phyloP scores from a whole-genome alignment of 2,888 invertebrate genomes.

The Apamea crenata region DNA sequence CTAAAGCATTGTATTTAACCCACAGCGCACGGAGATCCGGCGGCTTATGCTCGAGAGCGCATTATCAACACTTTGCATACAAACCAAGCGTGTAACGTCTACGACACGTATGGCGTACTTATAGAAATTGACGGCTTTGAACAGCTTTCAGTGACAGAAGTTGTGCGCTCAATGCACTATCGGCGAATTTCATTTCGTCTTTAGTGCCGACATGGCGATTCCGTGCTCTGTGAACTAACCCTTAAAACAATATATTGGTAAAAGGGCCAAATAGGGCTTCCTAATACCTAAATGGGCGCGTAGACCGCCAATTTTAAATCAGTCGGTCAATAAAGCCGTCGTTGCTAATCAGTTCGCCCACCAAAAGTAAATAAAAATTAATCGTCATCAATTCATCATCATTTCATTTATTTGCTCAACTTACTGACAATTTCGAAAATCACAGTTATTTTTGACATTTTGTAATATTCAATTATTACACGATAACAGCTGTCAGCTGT shows the following conservation, averaged over 20 bases:
- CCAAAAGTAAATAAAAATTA: conserved; percentile 47
- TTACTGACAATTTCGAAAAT: conserved; percentile 91
- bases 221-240: background rate
- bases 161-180: background rate
- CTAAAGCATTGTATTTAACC: background rate
- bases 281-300: conserved; percentile 8
- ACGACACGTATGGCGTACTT: too few species aligned
- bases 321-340: background rate
- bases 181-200: background rate
- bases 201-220: background rate
- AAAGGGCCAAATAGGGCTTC: background rate
- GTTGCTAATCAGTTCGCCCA: background rate
- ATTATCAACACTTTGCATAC: background rate
- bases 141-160: too few species aligned
- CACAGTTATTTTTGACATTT: conserved; percentile 90
- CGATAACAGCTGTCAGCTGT: conserved; percentile 85
- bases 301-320: background rate
- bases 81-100: background rate
- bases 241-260: background rate
- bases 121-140: background rate
- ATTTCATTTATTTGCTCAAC: conserved; percentile 90
- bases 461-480: conserved; percentile 88
- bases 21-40: too few species aligned
- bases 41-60: too few species aligned
- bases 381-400: conserved; percentile 73